Evolutionary conservation across 64 coral and sea anemone species (phyloP), one percentile per base, ranked within the genome.

Genomic region (Montipora efflorescens): DNA sequence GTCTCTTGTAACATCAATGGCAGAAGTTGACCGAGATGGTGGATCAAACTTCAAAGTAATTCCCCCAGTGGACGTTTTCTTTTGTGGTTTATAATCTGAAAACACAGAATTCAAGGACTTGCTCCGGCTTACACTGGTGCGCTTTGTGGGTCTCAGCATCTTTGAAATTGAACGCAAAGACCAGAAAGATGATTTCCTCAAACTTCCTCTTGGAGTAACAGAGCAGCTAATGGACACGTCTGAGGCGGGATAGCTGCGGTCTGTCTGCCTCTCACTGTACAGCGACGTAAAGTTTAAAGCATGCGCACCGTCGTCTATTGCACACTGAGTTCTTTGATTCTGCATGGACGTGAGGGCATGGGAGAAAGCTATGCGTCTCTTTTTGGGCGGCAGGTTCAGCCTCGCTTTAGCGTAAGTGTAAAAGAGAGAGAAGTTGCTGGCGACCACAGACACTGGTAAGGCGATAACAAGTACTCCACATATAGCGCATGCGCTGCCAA

Each of bases 371-470:
- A 98, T 89, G 2, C 96, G 88, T 59, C 81, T 90, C 62, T 93
- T 98, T 76, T 99, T 99, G 47, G 90, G 94, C 2, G 98, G 98
- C 22, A 99, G 53, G 70, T 99, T 99, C 47, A 99, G 98, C 89
- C 98, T 90, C 66, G 98, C 98, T 77, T 99, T 99, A 47, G 98
- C 98, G 77, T 99, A 99, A 28, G 98, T 99, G 80, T 99, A 99
- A 67, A 92, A 99, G 58, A 99, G 75, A 12, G 92, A 94, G 66
- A 99, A 99, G 95, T 99, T 99, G 14, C 94, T 99, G 7, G 91
- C 98, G 8, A 99, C 95, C 18, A 99, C 98, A 15, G 98, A 99
- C 5, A 99, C 98, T 21, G 98, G 98, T 48, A 99, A 93, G 15
- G 98, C 98, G 36, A 99, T 99, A 55, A 99, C 98, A 19, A 99